These are phyloP conservation scores for Turritopsis rubra DNA, from an alignment of 30 jellyfish, hydroid and myxozoan species.

Conservation along the genomic window DNA sequence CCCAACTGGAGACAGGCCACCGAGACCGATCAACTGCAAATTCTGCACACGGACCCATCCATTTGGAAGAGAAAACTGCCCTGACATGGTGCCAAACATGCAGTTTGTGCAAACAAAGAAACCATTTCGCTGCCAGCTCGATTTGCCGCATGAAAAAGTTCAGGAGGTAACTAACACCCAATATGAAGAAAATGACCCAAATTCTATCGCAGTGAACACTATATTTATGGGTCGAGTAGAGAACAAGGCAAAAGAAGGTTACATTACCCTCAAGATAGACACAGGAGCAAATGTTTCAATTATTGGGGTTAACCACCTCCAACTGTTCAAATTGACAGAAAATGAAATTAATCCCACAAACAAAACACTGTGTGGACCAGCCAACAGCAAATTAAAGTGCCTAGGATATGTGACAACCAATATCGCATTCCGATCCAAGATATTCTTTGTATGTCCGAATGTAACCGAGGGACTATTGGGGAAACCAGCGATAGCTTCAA, in stretches of 20 bases:
- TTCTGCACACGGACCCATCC: too few species aligned
- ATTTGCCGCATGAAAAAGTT: too few species aligned
- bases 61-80: too few species aligned
- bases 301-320: conserved; percentile 20
- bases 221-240: background rate
- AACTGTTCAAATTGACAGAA: background rate
- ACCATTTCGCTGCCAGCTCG: too few species aligned
- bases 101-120: too few species aligned
- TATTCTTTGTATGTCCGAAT: conserved; percentile 1
- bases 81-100: too few species aligned
- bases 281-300: conserved; percentile 39
- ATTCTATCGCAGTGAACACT: background rate
- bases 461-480: conserved; percentile 17
- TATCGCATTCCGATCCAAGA: conserved; percentile 12
- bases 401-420: conserved; percentile 9
- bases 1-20: background rate
- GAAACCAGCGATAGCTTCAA: conserved; percentile 19
- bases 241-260: background rate
- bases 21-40: background rate
- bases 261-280: conserved; percentile 25
- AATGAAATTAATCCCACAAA: background rate
- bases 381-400: conserved; percentile 7
- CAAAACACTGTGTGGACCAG: conserved; percentile 25
- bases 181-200: background rate
- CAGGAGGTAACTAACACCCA: background rate